phyloP scores from a whole-genome alignment of 2,113 vertebrate genomes.

The Bombycilla garrulus region DNA sequence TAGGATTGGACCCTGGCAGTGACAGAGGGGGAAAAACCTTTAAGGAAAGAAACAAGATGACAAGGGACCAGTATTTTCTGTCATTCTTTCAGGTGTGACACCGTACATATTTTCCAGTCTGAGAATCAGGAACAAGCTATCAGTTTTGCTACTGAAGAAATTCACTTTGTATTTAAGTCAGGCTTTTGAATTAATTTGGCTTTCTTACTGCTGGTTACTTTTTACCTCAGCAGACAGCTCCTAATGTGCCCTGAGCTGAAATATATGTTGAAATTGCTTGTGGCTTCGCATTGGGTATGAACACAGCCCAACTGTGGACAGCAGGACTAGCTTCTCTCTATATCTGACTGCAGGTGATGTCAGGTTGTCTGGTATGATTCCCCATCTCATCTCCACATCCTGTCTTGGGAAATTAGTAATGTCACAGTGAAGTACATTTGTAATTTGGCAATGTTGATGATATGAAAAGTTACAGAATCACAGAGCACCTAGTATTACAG shows the following conservation, averaged over 20 bases:
- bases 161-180: not conserved
- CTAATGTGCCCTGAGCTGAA: not conserved
- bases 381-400: not conserved
- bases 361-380: not conserved
- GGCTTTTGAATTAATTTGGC: not conserved
- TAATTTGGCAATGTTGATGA: not conserved
- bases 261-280: fast-evolving
- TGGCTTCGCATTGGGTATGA: not conserved
- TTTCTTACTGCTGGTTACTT: not conserved
- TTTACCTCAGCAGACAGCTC: not conserved
- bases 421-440: not conserved
- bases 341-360: not conserved
- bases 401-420: not conserved
- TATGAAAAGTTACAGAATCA: not conserved
- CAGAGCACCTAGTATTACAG: conserved; percentile 88
- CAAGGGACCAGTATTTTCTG: not conserved
- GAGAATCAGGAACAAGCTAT: not conserved
- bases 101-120: not conserved
- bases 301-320: not conserved
- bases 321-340: not conserved
- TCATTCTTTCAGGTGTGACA: not conserved
- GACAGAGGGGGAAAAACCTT: not conserved
- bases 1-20: not conserved
- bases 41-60: not conserved
- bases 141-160: not conserved